Evolutionary conservation across 2,113 vertebrate genomes (phyloP).

Genomic region (Anoura caudifer): DNA sequence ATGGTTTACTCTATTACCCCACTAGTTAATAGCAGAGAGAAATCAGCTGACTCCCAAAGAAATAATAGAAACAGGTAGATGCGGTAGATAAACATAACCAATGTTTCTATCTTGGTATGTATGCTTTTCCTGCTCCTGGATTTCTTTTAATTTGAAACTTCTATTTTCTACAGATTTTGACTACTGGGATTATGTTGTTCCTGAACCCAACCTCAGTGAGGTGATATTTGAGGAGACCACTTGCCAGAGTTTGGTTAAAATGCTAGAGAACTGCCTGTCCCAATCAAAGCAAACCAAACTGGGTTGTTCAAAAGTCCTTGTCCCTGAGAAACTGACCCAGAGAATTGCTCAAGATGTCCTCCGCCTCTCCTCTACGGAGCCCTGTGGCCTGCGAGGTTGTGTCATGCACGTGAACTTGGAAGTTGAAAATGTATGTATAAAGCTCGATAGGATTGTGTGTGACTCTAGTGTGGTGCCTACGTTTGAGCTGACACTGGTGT

Average conservation of each 20-base stretch:
- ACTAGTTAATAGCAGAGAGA: neutral
- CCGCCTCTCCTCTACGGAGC: slow-evolving; percentile 85
- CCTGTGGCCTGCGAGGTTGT: slow-evolving; percentile 89
- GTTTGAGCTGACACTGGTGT: slow-evolving; percentile 90
- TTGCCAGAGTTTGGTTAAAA: slow-evolving; percentile 84
- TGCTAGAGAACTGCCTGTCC: slow-evolving; percentile 88
- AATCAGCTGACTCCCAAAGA: neutral
- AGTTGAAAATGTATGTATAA: slow-evolving; percentile 83
- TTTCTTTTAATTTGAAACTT: neutral
- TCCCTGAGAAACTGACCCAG: slow-evolving; percentile 87
- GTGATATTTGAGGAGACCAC: slow-evolving; percentile 82
- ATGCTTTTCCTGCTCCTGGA: neutral
- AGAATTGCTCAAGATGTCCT: slow-evolving; percentile 86
- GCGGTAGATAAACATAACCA: neutral
- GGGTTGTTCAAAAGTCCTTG: slow-evolving; percentile 87
- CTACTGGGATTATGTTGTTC: slow-evolving; percentile 86
- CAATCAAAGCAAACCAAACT: slow-evolving; percentile 88
- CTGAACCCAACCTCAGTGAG: slow-evolving; percentile 80
- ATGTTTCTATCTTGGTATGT: neutral
- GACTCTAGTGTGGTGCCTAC: slow-evolving; percentile 88
- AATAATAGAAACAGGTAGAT: neutral
- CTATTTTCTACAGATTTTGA: slow-evolving; percentile 80
- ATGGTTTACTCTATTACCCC: neutral
- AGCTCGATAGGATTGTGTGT: slow-evolving; percentile 85
- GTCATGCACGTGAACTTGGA: slow-evolving; percentile 86